Evolutionary conservation across 1,140 invertebrate species (phyloP).

Genomic region (Coenobita brevimanus): DNA sequence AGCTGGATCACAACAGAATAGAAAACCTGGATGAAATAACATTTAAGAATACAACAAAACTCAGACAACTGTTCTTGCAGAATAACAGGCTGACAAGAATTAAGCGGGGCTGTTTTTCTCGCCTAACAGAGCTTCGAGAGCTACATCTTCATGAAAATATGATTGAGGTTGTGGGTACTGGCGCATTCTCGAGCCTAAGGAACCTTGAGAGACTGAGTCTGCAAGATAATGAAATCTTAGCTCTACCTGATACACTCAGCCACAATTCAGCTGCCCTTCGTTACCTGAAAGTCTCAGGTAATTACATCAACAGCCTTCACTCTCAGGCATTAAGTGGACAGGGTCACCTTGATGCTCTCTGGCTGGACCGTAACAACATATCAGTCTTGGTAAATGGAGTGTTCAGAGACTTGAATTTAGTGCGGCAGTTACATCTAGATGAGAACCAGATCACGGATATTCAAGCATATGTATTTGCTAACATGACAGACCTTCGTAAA

Average conservation of each 20-base stretch:
- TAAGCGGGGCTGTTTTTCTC: slow-evolving; percentile 85
- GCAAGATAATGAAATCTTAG: slow-evolving; percentile 85
- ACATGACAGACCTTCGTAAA: slow-evolving; percentile 74
- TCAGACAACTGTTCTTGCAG: slow-evolving; percentile 88
- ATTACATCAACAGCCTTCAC: slow-evolving; percentile 84
- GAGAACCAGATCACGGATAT: slow-evolving; percentile 66
- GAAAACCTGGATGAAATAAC: slow-evolving; percentile 84
- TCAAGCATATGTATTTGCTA: slow-evolving; percentile 66
- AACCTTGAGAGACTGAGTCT: slow-evolving; percentile 91
- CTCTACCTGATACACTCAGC: slow-evolving; percentile 85
- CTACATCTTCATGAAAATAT: slow-evolving; percentile 90
- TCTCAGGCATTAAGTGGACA: slow-evolving; percentile 85
- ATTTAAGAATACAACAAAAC: slow-evolving; percentile 82
- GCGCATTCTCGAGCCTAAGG: slow-evolving; percentile 85
- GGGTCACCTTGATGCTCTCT: slow-evolving; percentile 88
- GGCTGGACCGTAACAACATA: slow-evolving; percentile 85
- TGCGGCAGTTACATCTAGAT: slow-evolving; percentile 66
- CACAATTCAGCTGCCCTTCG: slow-evolving; percentile 81
- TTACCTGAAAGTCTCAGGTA: slow-evolving; percentile 89
- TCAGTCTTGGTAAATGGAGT: slow-evolving; percentile 56
- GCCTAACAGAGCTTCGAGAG: slow-evolving; percentile 85
- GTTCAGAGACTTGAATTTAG: slow-evolving; percentile 61
- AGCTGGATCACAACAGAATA: slow-evolving; percentile 93
- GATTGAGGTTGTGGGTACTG: slow-evolving; percentile 86
- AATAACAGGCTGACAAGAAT: slow-evolving; percentile 87